Percentiles rank a stretch among this genome's conserved stretches.
Conservation (phyloP, 2,113 vertebrate genomes). For the Phocoena phocoena region DNA sequence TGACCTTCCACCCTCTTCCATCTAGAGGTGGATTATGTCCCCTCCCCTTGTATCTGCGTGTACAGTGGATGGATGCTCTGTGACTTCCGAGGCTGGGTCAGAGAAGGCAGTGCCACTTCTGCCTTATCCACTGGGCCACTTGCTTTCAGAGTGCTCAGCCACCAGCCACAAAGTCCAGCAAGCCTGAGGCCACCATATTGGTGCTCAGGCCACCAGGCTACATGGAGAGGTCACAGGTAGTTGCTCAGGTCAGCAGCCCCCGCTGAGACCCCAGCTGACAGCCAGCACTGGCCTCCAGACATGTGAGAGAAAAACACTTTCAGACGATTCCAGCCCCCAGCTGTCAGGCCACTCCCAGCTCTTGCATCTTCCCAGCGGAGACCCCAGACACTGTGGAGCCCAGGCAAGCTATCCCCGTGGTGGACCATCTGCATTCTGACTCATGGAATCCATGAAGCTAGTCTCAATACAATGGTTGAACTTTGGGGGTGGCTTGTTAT, state of each 20-base stretch:
- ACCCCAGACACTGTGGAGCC: background rate
- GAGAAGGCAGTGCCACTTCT: rapidly evolving
- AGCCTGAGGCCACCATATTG: background rate
- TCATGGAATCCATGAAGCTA: background rate
- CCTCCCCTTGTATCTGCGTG: background rate
- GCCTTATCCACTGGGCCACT: background rate
- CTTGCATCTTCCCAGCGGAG: background rate
- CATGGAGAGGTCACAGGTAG: background rate
- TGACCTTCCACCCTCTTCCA: background rate
- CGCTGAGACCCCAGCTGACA: background rate
- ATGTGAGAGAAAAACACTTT: background rate
- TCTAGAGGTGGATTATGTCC: background rate
- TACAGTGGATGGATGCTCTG: background rate
- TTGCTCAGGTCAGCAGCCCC: background rate
- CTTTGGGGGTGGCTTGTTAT: background rate
- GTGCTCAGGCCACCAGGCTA: background rate
- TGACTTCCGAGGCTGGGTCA: background rate
- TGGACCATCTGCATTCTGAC: background rate
- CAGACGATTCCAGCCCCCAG: background rate
- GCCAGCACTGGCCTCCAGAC: background rate
- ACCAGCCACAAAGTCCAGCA: background rate
- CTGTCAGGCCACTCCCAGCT: background rate
- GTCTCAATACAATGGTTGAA: background rate
- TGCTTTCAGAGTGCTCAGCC: background rate
- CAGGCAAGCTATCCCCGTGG: background rate